A percentile compares a stretch with the other conserved stretches of the same genome.
phyloP scores from a whole-genome alignment of 2,797 vertebrate genomes.

The Hylomyscus alleni region DNA sequence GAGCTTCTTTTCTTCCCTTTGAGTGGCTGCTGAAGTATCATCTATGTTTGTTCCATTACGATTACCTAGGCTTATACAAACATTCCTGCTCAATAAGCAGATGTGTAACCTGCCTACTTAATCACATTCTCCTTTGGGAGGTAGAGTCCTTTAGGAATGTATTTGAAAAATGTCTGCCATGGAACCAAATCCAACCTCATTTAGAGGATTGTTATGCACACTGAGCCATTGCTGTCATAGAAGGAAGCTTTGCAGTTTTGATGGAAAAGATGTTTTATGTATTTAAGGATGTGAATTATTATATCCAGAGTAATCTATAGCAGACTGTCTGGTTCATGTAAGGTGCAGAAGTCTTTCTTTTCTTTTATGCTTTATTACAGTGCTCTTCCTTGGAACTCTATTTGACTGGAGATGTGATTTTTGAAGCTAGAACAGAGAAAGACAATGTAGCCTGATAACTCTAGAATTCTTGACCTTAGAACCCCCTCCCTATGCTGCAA shows the following conservation, averaged over 20 bases:
- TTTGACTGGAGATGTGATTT: not conserved
- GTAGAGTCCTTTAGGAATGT: not conserved
- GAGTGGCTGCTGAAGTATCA: not conserved
- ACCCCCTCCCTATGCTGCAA: not conserved
- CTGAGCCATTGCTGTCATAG: not conserved
- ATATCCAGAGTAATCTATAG: not conserved
- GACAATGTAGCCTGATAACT: not conserved
- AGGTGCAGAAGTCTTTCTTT: not conserved
- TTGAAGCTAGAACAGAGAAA: not conserved
- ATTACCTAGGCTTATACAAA: not conserved
- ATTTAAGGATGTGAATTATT: not conserved
- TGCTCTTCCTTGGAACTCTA: not conserved
- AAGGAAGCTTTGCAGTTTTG: not conserved
- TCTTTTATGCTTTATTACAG: not conserved
- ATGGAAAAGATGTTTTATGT: not conserved
- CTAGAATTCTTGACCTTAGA: not conserved
- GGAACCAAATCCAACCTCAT: not conserved
- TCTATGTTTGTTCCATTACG: not conserved
- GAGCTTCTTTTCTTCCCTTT: not conserved
- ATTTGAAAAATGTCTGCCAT: not conserved
- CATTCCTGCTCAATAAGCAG: not conserved
- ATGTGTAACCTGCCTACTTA: not conserved
- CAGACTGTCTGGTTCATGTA: not conserved
- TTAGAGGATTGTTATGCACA: not conserved
- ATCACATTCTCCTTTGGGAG: not conserved